Conservation (phyloP, 1,140 invertebrate species). For the Drosophila bipectinata region DNA sequence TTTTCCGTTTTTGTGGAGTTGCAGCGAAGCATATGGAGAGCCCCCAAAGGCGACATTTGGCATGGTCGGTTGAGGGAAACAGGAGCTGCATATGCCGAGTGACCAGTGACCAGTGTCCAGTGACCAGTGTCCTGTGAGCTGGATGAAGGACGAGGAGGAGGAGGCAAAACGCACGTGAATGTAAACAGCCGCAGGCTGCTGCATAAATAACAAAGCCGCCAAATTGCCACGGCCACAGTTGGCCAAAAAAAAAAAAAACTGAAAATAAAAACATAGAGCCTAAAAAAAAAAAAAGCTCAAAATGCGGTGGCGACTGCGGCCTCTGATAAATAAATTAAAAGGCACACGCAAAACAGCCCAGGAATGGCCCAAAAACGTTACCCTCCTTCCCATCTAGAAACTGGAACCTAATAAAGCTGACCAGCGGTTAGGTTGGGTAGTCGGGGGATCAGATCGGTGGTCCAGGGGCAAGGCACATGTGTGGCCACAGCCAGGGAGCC, state of each 20-base stretch:
- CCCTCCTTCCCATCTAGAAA: constrained; percentile 18
- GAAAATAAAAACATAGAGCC: not conserved
- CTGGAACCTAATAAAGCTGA: constrained; percentile 73
- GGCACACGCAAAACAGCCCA: constrained; percentile 73
- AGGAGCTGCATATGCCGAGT: constrained; percentile 31
- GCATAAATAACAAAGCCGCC: constrained; percentile 63
- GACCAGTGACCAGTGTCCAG: not conserved
- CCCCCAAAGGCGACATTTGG: constrained; percentile 35
- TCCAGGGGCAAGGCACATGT: constrained; percentile 29
- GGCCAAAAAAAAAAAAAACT: constrained; percentile 6
- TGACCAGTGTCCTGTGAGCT: not conserved
- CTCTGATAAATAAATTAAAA: constrained; percentile 79
- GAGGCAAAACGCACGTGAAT: constrained; percentile 50
- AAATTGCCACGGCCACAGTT: constrained; percentile 61
- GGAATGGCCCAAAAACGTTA: constrained; percentile 53
- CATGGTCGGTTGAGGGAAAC: not conserved
- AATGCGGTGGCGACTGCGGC: constrained; percentile 35
- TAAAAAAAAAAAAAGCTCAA: constrained; percentile 11
- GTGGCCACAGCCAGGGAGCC: constrained; percentile 25
- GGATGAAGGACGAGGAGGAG: not conserved
- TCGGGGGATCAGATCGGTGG: not conserved
- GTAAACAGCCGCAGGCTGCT: constrained; percentile 46
- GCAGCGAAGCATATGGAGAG: constrained; percentile 11
- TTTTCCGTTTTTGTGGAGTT: constrained; percentile 5
- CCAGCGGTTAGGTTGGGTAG: constrained; percentile 38